Conservation (phyloP, 2,797 vertebrate species). For the Paratrypauchen microcephalus region DNA sequence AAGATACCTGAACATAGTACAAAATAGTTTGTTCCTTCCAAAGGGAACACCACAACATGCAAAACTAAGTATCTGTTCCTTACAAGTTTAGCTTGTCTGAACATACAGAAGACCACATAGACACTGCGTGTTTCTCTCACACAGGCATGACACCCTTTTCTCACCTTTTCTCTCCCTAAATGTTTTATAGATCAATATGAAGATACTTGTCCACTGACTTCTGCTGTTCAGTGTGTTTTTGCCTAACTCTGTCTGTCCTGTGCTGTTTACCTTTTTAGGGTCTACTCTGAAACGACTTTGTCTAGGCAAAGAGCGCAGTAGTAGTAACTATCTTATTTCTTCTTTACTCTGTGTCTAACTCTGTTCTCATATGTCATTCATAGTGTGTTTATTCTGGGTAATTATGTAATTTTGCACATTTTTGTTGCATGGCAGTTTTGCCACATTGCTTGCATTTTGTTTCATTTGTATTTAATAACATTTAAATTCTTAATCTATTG, state of each 20-base stretch:
- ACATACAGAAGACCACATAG: constrained; percentile 57
- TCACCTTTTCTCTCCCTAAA: constrained; percentile 66
- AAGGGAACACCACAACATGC: background rate
- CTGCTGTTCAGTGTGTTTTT: constrained; percentile 80
- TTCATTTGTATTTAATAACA: constrained; percentile 35
- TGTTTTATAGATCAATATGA: constrained; percentile 80
- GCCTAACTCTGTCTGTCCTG: constrained; percentile 96
- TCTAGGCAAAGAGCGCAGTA: constrained; percentile 99
- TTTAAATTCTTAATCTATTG: constrained; percentile 53
- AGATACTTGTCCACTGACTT: constrained; percentile 81
- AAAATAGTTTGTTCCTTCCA: background rate
- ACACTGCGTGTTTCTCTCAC: constrained; percentile 74
- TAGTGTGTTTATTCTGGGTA: constrained; percentile 53
- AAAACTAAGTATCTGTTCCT: background rate
- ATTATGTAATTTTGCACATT: constrained; percentile 27
- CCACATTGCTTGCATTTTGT: constrained; percentile 63
- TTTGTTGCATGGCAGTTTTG: constrained; percentile 67
- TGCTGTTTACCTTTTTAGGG: constrained; percentile 94
- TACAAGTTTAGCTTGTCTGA: background rate
- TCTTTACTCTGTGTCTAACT: constrained; percentile 78
- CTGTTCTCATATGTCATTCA: constrained; percentile 63
- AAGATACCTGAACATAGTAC: background rate
- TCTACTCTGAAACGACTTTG: constrained; percentile 99
- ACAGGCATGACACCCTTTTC: constrained; percentile 68
- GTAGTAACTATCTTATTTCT: constrained; percentile 98